These are phyloP conservation scores for Nomada ruficornis DNA, from an alignment of 2,888 invertebrate genomes.

Conservation along the genomic window DNA sequence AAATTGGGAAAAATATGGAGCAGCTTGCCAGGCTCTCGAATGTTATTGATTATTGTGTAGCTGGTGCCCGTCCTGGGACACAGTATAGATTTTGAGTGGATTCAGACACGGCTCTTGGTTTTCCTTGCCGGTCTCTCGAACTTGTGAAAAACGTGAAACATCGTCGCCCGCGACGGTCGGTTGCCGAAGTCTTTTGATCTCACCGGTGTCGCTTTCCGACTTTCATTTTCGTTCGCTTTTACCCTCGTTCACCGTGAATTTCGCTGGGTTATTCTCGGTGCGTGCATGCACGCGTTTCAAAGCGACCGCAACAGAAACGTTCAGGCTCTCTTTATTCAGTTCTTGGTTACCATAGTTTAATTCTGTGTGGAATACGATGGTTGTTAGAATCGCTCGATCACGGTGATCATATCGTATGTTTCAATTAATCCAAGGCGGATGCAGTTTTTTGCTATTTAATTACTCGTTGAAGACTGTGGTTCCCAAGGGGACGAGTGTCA, in stretches of 20 bases:
- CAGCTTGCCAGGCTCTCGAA: too few species aligned
- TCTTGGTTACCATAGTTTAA: too few species aligned
- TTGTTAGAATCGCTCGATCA: too few species aligned
- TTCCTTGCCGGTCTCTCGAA: conserved; percentile 35
- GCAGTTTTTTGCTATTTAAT: neutral
- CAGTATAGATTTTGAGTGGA: conserved; percentile 3
- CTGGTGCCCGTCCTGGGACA: too few species aligned
- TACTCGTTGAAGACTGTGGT: neutral
- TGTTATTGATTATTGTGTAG: neutral
- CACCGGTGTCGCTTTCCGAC: conserved; percentile 15
- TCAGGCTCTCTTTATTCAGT: neutral
- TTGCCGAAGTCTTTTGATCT: conserved; percentile 50
- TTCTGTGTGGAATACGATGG: too few species aligned
- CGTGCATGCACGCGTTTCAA: neutral
- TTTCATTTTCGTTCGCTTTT: conserved; percentile 22
- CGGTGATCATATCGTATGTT: too few species aligned
- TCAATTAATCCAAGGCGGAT: too few species aligned
- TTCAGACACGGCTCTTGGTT: conserved; percentile 30
- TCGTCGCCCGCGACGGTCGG: conserved; percentile 41
- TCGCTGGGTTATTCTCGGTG: conserved; percentile 15
- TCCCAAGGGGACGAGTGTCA: conserved; percentile 6
- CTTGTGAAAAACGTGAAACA: conserved; percentile 63
- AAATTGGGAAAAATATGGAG: too few species aligned
- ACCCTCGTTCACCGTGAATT: neutral
- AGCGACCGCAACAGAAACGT: neutral